Conservation (phyloP, 92 coral and sea anemone genomes). For the Porites rus region DNA sequence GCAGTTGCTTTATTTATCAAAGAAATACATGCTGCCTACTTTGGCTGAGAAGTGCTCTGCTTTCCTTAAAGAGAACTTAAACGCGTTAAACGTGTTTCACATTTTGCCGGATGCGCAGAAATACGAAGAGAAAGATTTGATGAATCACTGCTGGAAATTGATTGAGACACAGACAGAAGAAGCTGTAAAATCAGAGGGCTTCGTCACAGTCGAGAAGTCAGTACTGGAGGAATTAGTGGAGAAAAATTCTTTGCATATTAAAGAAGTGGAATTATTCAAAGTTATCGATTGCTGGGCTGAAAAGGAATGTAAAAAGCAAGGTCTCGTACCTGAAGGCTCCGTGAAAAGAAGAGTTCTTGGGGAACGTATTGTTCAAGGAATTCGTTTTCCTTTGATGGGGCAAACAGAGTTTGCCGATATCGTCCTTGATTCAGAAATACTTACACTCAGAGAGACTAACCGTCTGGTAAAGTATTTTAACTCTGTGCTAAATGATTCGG, state of each 20-base stretch:
- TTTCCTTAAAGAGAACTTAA: slow-evolving; percentile 9
- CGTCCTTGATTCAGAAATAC: slow-evolving; percentile 13
- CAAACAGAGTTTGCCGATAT: slow-evolving; percentile 21
- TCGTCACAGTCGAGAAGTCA: slow-evolving; percentile 10
- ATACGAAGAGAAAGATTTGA: background rate
- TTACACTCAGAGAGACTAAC: background rate
- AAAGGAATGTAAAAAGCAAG: slow-evolving; percentile 16
- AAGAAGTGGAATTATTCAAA: slow-evolving; percentile 49
- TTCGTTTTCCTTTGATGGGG: slow-evolving; percentile 51
- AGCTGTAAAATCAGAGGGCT: slow-evolving; percentile 43
- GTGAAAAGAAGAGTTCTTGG: slow-evolving; percentile 55
- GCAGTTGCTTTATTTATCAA: slow-evolving; percentile 36
- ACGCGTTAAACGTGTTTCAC: background rate
- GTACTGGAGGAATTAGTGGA: slow-evolving; percentile 32
- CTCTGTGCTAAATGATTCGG: background rate
- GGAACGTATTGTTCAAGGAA: slow-evolving; percentile 24
- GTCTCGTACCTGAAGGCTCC: slow-evolving; percentile 17
- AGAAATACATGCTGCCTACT: slow-evolving; percentile 7
- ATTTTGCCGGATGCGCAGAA: background rate
- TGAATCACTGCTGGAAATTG: background rate
- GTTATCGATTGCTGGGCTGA: slow-evolving; percentile 60
- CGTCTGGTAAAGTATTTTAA: slow-evolving; percentile 3
- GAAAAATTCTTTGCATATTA: background rate
- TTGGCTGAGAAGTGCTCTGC: slow-evolving; percentile 36
- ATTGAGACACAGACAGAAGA: background rate